Evolutionary conservation across 2,113 vertebrate genomes (phyloP).

Genomic region (Danionella cerebrum): DNA sequence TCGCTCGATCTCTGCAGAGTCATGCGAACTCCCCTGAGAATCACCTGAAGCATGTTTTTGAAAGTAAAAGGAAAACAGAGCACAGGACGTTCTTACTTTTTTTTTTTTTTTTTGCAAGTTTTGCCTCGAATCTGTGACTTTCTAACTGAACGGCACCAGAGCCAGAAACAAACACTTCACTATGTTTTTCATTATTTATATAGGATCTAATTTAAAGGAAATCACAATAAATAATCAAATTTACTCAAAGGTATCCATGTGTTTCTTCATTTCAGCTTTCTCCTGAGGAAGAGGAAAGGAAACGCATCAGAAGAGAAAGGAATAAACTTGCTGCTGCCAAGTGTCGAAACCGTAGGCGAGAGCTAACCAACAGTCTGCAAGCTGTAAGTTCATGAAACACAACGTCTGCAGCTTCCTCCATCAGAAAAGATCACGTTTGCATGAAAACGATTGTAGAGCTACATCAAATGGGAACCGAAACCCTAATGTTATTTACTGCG

Average conservation of each 20-base stretch:
- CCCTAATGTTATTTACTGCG: too few species aligned
- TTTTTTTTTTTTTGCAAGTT: background rate
- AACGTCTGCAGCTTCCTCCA: background rate
- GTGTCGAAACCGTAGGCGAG: constrained; percentile 87
- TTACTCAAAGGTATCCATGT: too few species aligned
- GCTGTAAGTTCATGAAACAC: constrained; percentile 67
- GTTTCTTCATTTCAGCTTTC: constrained; percentile 66
- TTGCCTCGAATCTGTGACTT: background rate
- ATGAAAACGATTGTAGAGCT: background rate
- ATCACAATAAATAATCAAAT: too few species aligned
- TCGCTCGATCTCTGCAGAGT: too few species aligned
- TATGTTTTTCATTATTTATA: too few species aligned
- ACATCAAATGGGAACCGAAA: too few species aligned
- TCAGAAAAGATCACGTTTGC: background rate
- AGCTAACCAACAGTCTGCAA: constrained; percentile 89
- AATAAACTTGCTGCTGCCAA: constrained; percentile 98
- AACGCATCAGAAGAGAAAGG: constrained; percentile 85
- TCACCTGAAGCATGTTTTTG: background rate
- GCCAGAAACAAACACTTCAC: too few species aligned
- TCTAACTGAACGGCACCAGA: too few species aligned
- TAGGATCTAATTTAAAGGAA: too few species aligned
- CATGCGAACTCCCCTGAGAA: too few species aligned
- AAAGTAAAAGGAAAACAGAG: background rate
- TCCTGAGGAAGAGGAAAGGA: constrained; percentile 90
- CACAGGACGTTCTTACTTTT: background rate